Evolutionary conservation across 2,113 vertebrate species (phyloP).

Genomic region (Choloepus hoffmanni): DNA sequence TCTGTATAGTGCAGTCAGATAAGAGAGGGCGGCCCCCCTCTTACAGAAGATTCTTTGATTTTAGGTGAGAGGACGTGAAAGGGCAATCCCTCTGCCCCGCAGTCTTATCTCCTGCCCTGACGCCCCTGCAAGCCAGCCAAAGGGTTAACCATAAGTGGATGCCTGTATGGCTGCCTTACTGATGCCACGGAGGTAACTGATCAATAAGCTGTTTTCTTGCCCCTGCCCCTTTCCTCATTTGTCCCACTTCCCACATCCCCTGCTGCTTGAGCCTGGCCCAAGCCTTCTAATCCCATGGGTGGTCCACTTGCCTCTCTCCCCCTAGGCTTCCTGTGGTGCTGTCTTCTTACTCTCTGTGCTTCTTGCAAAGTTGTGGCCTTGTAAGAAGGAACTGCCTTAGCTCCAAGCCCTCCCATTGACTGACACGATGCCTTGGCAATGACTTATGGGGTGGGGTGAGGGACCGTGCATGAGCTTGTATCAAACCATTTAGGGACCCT

Average conservation of each 20-base stretch:
- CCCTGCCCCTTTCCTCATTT: conserved; percentile 28
- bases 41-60: conserved; percentile 83
- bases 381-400: conserved; percentile 4
- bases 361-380: conserved; percentile 60
- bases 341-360: conserved; percentile 23
- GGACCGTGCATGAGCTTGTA: conserved; percentile 62
- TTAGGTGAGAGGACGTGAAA: conserved; percentile 84
- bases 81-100: conserved; percentile 74
- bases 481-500: conserved; percentile 56
- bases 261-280: not conserved
- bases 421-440: conserved; percentile 59
- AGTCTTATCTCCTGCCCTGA: conserved; percentile 76
- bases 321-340: accelerated
- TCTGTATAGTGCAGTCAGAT: conserved; percentile 73
- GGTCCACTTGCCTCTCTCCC: not conserved
- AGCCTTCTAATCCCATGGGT: not conserved
- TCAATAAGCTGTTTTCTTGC: conserved; percentile 63
- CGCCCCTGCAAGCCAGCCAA: conserved; percentile 78
- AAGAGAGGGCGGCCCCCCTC: conserved; percentile 76
- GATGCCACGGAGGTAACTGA: conserved; percentile 88
- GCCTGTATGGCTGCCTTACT: conserved; percentile 88
- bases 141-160: conserved; percentile 82
- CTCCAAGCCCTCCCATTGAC: not conserved
- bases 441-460: conserved; percentile 37
- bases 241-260: not conserved